A percentile compares a stretch with the other conserved stretches of the same genome.
phyloP scores from a whole-genome alignment of 2,797 vertebrate genomes.

The Leptodactylus fallax region DNA sequence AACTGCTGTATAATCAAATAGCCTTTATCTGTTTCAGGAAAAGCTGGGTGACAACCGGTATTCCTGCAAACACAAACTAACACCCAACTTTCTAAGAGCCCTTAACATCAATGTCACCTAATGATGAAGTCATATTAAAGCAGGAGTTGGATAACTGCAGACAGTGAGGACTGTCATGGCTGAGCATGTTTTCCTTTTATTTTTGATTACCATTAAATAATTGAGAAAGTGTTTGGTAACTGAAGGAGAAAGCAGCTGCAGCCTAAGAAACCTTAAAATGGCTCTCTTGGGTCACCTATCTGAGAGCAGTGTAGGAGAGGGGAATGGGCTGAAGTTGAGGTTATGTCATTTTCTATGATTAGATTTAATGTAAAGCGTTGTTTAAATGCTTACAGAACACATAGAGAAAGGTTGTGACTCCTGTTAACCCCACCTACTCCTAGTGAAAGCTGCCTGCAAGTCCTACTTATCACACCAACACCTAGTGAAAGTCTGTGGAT shows the following conservation, averaged over 20 bases:
- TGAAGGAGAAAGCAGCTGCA: not conserved
- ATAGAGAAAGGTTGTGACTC: not conserved
- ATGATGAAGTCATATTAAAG: not conserved
- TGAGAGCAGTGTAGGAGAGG: not conserved
- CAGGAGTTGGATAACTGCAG: not conserved
- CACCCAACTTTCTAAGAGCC: not conserved
- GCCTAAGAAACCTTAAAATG: not conserved
- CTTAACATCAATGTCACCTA: not conserved
- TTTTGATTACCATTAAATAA: conserved; percentile 15
- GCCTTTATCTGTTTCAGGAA: not conserved
- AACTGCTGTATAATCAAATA: no score
- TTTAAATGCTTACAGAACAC: not conserved
- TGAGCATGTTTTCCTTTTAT: not conserved
- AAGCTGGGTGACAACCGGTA: no score
- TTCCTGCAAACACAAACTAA: not conserved
- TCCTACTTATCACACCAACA: not conserved
- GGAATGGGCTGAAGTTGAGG: no score
- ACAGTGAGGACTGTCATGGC: not conserved
- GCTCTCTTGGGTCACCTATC: not conserved
- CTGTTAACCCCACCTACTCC: not conserved
- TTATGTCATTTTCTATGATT: no score
- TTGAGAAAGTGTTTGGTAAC: not conserved
- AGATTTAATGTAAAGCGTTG: not conserved
- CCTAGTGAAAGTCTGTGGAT: not conserved
- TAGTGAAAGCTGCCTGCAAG: no score